These are phyloP conservation scores for Astropecten irregularis DNA, from an alignment of 53 echinoderm and acorn worm genomes.

Conservation along the genomic window DNA sequence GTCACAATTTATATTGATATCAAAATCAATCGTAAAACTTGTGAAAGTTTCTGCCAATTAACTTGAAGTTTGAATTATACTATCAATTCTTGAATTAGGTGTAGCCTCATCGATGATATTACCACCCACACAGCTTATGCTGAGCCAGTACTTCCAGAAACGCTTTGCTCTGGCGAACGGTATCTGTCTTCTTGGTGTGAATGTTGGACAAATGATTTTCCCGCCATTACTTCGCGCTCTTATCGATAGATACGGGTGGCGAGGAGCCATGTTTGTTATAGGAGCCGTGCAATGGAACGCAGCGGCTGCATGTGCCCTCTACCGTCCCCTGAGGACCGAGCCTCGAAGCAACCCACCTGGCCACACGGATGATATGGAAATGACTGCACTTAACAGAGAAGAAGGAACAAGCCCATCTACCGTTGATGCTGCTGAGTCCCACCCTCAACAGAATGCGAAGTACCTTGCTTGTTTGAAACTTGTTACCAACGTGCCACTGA, in stretches of 20 bases:
- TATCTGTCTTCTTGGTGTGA: background rate
- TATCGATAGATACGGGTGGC: constrained; percentile 19
- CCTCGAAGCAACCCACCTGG: too few species aligned
- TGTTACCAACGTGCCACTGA: background rate
- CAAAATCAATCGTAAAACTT: too few species aligned
- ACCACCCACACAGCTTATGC: background rate
- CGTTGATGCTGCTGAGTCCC: too few species aligned
- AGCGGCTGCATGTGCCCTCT: background rate
- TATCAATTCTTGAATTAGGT: too few species aligned
- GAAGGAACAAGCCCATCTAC: too few species aligned
- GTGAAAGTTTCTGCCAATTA: too few species aligned
- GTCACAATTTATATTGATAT: too few species aligned
- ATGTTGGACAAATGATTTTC: constrained; percentile 18
- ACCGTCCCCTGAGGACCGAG: constrained; percentile 36
- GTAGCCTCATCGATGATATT: background rate
- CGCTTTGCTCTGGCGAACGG: constrained; percentile 12
- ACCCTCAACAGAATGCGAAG: too few species aligned
- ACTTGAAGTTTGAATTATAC: too few species aligned
- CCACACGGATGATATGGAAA: background rate
- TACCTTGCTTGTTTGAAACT: background rate
- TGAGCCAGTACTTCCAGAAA: constrained; percentile 15
- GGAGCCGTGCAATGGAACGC: constrained; percentile 2
- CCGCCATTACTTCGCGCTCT: constrained; percentile 12
- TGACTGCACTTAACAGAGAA: background rate
- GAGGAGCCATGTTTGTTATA: constrained; percentile 43